Conservation (phyloP, 2,797 vertebrate species). For the Knipowitschia caucasica region DNA sequence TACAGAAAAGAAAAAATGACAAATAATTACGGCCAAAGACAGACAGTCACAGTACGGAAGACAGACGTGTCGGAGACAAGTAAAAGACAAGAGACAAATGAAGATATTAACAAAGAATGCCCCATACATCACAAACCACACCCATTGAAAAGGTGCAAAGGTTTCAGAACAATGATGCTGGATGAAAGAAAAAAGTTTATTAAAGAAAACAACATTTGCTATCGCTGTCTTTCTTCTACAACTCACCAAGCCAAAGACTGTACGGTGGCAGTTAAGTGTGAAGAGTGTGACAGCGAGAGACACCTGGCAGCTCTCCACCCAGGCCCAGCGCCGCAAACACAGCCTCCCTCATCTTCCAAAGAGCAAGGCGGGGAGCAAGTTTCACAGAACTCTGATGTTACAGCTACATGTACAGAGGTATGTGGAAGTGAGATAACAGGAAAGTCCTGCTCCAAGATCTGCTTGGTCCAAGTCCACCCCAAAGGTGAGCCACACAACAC, state of each 20-base stretch:
- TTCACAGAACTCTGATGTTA: neutral
- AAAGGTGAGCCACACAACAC: neutral
- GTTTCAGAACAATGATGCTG: conserved; percentile 9
- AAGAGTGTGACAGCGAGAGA: conserved; percentile 17
- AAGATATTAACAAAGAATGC: conserved; percentile 9
- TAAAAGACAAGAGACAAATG: neutral
- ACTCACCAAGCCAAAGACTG: conserved; percentile 17
- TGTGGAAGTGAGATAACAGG: neutral
- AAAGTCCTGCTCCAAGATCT: conserved; percentile 13
- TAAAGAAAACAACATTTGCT: conserved; percentile 17
- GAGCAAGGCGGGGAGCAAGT: conserved; percentile 11
- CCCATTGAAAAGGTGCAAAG: conserved; percentile 18
- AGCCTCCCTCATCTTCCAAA: neutral
- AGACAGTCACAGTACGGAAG: conserved; percentile 13
- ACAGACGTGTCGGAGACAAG: neutral
- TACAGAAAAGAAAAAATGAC: neutral
- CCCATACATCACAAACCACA: conserved; percentile 26
- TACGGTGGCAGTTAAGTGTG: conserved; percentile 6
- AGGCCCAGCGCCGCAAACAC: neutral
- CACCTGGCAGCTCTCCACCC: conserved; percentile 20
- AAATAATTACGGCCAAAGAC: neutral
- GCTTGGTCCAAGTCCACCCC: neutral
- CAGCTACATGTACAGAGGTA: conserved; percentile 1
- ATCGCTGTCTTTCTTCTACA: conserved; percentile 16
- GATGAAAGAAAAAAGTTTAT: conserved; percentile 17